These are phyloP conservation scores for Sebastes nivosus DNA, from an alignment of 2,797 vertebrate genomes.

Conservation along the genomic window DNA sequence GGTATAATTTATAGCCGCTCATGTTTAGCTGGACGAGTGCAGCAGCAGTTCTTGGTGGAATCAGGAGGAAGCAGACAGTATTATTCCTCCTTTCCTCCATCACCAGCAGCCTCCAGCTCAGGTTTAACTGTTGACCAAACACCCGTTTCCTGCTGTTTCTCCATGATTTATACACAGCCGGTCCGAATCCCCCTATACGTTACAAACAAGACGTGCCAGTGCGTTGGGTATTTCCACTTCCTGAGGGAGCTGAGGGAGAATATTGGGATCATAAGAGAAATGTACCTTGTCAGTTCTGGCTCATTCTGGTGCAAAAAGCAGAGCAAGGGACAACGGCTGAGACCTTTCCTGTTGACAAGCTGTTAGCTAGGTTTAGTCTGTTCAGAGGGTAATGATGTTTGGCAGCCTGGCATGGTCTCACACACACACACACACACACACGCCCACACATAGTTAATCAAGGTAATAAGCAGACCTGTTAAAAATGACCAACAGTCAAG, in stretches of 20 bases:
- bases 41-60: conserved; percentile 41
- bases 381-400: conserved; percentile 62
- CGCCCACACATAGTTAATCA: conserved; percentile 64
- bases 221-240: conserved; percentile 14
- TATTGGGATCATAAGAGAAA: conserved; percentile 31
- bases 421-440: background rate
- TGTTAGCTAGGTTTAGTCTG: conserved; percentile 61
- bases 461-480: conserved; percentile 64
- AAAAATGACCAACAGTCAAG: conserved; percentile 40
- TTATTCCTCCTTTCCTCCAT: conserved; percentile 31
- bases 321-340: conserved; percentile 46
- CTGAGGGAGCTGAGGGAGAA: background rate
- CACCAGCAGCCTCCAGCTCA: conserved; percentile 24
- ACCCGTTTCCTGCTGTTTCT: conserved; percentile 54
- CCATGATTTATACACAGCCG: conserved; percentile 57
- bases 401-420: conserved; percentile 57
- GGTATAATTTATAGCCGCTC: conserved; percentile 40
- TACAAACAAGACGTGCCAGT: conserved; percentile 42
- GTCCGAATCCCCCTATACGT: conserved; percentile 31
- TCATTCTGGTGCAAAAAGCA: conserved; percentile 49
- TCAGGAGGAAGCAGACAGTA: conserved; percentile 49
- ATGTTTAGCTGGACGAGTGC: conserved; percentile 10
- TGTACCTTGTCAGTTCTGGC: conserved; percentile 28
- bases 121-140: conserved; percentile 68
- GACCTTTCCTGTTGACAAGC: conserved; percentile 72